Base-by-base conservation (phyloP, 2,888 invertebrate species). In the Epiblema foenella region DNA sequence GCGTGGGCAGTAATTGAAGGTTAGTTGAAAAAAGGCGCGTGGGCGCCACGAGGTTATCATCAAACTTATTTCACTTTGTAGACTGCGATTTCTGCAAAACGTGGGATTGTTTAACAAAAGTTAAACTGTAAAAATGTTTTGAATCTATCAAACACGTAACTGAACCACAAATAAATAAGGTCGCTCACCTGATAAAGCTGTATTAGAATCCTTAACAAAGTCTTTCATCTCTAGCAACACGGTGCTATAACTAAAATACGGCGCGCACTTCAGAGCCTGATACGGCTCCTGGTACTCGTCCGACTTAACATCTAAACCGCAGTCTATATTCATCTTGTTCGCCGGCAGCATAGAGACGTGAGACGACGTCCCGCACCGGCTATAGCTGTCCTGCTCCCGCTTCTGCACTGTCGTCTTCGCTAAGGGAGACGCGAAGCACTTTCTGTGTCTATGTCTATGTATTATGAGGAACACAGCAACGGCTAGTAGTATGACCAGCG, bases 281-380 rank as follows among this genome's bases (percentile, higher is more conserved):
- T 96, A 96, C 52, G 97, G 97, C 89, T 97, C 97, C 83, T 96
- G 96, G 87, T 97, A 97, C 84, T 96, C 96, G 81, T 96, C 96
- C 58, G 95, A 94, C 83, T 95, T 95, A 77, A 95, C 93, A 80
- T 95, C 95, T 79, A 94, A 89, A 64, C 94, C 92, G 79, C 94
- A 94, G 76, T 94, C 94, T 83, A 95, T 91, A 54, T 92, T 93
- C 83, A 94, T 89, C 77, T 94, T 94, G 72, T 90, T 91, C 3
- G 94, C 89, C 0, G 94, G 94, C 77, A 94, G 78, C 80, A 94
- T 94, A 0, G 94, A 94, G 68, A 90, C 82, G 66, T 80, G 80
- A 75, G 91, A 90, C 1, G 94, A 93, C 1, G 94, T 92, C 60
- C 94, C 94, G 77, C 94, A 94, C 24, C 92, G 88, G 75, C 93